Evolutionary conservation across 2,113 vertebrate genomes (phyloP).

Genomic region (Apus apus): DNA sequence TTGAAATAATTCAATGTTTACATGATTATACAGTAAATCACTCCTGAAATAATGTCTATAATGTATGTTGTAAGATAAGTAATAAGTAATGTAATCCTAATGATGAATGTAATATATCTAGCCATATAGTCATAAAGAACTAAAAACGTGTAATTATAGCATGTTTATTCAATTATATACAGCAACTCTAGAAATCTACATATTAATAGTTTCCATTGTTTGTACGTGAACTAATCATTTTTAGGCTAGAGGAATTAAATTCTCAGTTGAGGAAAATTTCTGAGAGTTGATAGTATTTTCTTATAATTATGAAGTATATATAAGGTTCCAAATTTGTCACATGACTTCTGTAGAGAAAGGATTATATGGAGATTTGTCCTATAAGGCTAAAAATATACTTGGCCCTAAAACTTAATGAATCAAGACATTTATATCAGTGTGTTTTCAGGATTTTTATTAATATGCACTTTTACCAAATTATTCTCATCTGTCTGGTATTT

Average conservation of each 20-base stretch:
- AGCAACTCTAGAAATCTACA: not conserved
- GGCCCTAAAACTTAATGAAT: not conserved
- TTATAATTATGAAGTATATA: not conserved
- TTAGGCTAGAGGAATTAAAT: not conserved
- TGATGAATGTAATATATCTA: not conserved
- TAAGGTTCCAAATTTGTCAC: not conserved
- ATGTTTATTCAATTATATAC: not conserved
- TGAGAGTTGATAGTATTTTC: not conserved
- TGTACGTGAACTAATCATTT: not conserved
- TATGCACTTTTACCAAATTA: not conserved
- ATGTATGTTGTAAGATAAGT: not conserved
- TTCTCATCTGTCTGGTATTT: conserved; percentile 3
- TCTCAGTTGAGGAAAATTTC: not conserved
- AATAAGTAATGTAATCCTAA: not conserved
- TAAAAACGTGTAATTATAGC: not conserved
- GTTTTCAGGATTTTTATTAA: conserved; percentile 6
- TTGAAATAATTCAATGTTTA: not conserved
- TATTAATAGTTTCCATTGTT: not conserved
- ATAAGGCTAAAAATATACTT: not conserved
- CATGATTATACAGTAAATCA: not conserved
- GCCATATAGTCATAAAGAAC: not conserved
- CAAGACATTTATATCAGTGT: not conserved
- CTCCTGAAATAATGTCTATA: not conserved
- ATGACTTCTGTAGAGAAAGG: not conserved
- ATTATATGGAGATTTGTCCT: not conserved